Evolutionary conservation across 64 coral and sea anemone genomes (phyloP), one percentile per base, ranked within the genome.

Genomic region (Pachyseris speciosa): DNA sequence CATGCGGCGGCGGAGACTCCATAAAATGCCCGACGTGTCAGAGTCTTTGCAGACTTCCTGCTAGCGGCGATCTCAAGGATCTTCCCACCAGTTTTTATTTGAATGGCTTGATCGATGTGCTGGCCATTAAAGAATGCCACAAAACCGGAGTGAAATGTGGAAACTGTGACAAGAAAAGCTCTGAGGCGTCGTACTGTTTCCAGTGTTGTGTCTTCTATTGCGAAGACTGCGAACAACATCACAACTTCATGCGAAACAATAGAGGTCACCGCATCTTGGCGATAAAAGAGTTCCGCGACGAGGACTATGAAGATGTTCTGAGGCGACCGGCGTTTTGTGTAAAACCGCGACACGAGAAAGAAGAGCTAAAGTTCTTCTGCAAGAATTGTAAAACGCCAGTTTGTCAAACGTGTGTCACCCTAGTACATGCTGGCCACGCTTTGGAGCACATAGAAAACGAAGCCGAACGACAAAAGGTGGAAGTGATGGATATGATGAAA

Each of bases 141-240:
- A 67, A 37, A 27, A 67, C 29, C 13, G 40, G 86, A n/a, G 83
- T 91, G 7, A 48, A 60, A 61, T 95, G 93, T 49, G 83, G 80
- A 64, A 86, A 81, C 33, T 95, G 93, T 48, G 93, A 90, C 71
- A 34, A 69, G 71, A 84, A 61, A 70, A 71, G 55, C 51, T 59
- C 49, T 40, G 93, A 84, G 7, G 44, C 65, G 30, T 85, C 87
- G 37, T 95, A 85, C 36, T 95, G 93, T 38, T 91, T 86, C 16
- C 60, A 95, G 13, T 95, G 93, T 30, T 84, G 84, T 33, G 70
- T 88, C 13, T 85, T 95, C 78, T 59, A 91, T 24, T 95, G 93
- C 45, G 50, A 31, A 78, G 72, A 90, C 11, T 95, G 93, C 30
- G 67, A 86, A 22, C 47, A 77, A 1, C 30, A 85, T 0, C 93